A percentile compares a stretch with the other conserved stretches of the same genome.
These are phyloP conservation scores for Haliclona indistincta DNA, from an alignment of 37 sponge, comb jelly and placozoan species.

Conservation along the genomic window DNA sequence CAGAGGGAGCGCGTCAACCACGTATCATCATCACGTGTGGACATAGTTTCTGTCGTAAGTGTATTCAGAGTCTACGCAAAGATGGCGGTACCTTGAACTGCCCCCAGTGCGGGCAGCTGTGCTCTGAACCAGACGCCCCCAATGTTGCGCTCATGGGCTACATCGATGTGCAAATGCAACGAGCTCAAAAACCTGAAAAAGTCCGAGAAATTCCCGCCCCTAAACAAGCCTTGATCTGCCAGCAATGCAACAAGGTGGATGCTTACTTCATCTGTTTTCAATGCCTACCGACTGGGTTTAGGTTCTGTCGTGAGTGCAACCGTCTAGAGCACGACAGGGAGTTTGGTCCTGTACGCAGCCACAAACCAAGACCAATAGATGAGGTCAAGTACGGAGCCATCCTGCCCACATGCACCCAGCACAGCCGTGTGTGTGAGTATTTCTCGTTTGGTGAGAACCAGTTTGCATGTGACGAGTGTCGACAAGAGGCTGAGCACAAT, in stretches of 20 bases:
- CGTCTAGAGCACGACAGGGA: conserved; percentile 38
- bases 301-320: conserved; percentile 47
- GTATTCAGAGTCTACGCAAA: conserved; percentile 7
- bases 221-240: conserved; percentile 31
- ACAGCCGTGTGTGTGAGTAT: conserved; percentile 27
- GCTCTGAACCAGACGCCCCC: conserved; percentile 43
- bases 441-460: conserved; percentile 52
- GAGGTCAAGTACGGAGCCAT: conserved; percentile 15
- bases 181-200: background rate
- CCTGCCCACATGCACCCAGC: conserved; percentile 34
- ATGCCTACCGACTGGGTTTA: conserved; percentile 45
- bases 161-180: conserved; percentile 27
- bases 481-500: background rate
- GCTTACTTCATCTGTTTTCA: conserved; percentile 60
- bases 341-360: conserved; percentile 36
- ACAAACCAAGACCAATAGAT: conserved; percentile 40
- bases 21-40: conserved; percentile 47
- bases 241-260: conserved; percentile 31
- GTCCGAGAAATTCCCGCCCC: conserved; percentile 42
- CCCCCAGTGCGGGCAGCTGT: conserved; percentile 49
- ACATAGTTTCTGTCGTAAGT: conserved; percentile 64
- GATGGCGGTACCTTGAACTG: conserved; percentile 10
- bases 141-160: conserved; percentile 68
- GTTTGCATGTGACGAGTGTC: conserved; percentile 63
- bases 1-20: conserved; percentile 53